Evolutionary conservation across 2,888 invertebrate species (phyloP), one percentile per base, ranked within the genome.

Genomic region (Psococerastis gibbosa): DNA sequence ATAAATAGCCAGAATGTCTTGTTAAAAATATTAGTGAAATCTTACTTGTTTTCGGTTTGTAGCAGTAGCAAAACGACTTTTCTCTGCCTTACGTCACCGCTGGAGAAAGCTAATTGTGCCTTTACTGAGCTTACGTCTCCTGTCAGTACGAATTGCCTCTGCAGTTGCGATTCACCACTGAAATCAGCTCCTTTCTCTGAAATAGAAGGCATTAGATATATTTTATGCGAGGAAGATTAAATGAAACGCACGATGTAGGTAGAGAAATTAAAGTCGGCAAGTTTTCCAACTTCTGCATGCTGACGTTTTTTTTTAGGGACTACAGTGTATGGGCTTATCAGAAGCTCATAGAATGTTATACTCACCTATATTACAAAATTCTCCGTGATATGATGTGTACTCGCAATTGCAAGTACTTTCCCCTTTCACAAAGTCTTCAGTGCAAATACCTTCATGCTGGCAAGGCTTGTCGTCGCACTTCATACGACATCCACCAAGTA

Each of bases 351-450:
- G n/a, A n/a, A n/a, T n/a, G n/a, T n/a, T n/a, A n/a, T 6, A 27
- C 8, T 49, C 54, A 68, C 68, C 70, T 51, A 85, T 84, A 51
- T 78, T 77, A 55, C 89, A 89, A 53, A 77, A 75, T 52, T 87
- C 84, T 11, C 89, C 89, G 51, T 83, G 79, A 57, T 88, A 91
- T 45, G 88, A 89, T 1, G 89, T 89, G 48, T 81, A 72, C 52
- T 85, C 83, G 52, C 89, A 91, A 51, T 88, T 78, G 56, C 92
- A 92, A 8, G 78, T 78, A 51, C 84, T 83, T 49, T 81, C 78
- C 53, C 84, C 83, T 48, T 78, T 77, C 11, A 76, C 75, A 59
- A 92, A 92, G 57, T 88, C 82, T 60, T 91, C 89, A 2, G 82
- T 78, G 55, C 89, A 91, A 15, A 79, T 69, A 1, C 89, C 89